Percentiles rank a stretch among this genome's conserved stretches.
Conservation (phyloP, 2,888 invertebrate species). For the Chrysodeixis includens region DNA sequence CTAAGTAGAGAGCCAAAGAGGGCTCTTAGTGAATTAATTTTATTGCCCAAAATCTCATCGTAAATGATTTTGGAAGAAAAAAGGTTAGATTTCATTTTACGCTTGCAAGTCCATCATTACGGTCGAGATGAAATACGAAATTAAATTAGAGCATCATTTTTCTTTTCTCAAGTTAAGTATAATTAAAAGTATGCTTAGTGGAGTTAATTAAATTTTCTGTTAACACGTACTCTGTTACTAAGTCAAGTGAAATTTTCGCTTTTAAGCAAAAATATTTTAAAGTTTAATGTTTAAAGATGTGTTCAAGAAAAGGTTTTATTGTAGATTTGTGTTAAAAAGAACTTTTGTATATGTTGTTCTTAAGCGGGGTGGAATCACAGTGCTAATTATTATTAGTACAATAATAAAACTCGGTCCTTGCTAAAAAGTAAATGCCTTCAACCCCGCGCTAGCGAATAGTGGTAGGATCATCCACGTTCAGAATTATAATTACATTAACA, state of each 20-base stretch:
- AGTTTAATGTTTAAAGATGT: not conserved
- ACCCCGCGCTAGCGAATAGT: too few species aligned
- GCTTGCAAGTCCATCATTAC: constrained; percentile 37
- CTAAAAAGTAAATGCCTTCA: too few species aligned
- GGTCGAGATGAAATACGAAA: constrained; percentile 36
- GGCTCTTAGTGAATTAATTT: constrained; percentile 54
- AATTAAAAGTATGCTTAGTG: not conserved
- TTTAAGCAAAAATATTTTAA: not conserved
- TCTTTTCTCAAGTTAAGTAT: constrained; percentile 13
- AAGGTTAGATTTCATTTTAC: constrained; percentile 29
- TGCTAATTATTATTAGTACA: too few species aligned
- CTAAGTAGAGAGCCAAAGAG: constrained; percentile 52
- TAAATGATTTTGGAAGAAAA: constrained; percentile 44
- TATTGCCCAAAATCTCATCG: constrained; percentile 53
- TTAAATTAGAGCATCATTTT: constrained; percentile 31
- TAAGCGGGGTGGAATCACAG: too few species aligned
- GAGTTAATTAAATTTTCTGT: constrained; percentile 1
- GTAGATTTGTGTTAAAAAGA: too few species aligned
- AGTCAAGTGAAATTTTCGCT: not conserved
- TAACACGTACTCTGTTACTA: constrained; percentile 5
- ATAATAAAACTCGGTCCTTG: too few species aligned
- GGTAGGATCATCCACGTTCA: too few species aligned
- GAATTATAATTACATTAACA: too few species aligned
- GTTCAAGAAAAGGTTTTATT: too few species aligned
- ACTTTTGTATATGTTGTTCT: too few species aligned